Evolutionary conservation across 2,797 vertebrate genomes (phyloP).

Genomic region (Mormyrus hasselquistii): DNA sequence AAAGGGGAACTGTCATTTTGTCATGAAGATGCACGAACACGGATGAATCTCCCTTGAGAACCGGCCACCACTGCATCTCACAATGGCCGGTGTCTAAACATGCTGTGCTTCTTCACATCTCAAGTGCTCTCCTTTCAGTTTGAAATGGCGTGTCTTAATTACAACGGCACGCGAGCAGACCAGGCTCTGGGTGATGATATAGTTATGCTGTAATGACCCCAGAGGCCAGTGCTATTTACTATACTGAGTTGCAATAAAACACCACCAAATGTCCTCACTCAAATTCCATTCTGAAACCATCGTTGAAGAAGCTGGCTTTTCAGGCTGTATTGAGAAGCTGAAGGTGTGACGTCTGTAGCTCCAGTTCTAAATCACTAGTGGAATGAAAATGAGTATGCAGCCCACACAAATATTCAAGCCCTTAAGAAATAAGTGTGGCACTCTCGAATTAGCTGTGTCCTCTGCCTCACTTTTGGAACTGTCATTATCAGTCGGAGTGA

Average conservation of each 20-base stretch:
- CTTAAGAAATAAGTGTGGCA: not conserved
- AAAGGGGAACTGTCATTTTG: not conserved
- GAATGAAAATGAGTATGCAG: not conserved
- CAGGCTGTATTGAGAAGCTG: not conserved
- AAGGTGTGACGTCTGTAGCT: not conserved
- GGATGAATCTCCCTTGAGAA: not conserved
- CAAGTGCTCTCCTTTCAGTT: not conserved
- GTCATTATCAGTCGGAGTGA: not conserved
- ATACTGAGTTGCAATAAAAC: not conserved
- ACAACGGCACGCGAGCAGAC: not conserved
- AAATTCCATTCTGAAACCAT: not conserved
- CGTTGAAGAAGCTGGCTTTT: not conserved
- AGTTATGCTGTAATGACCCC: not conserved
- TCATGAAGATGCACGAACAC: not conserved
- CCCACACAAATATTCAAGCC: not conserved
- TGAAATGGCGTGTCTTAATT: not conserved
- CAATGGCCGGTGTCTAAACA: not conserved
- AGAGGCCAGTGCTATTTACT: conserved; percentile 10
- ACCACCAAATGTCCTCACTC: not conserved
- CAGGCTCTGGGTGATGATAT: not conserved
- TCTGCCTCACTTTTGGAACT: not conserved
- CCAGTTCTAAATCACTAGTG: not conserved
- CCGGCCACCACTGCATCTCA: not conserved
- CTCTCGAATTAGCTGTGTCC: not conserved
- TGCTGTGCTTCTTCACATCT: not conserved